Base-by-base conservation (phyloP, 2,888 invertebrate species). In the Dynastes maya region DNA sequence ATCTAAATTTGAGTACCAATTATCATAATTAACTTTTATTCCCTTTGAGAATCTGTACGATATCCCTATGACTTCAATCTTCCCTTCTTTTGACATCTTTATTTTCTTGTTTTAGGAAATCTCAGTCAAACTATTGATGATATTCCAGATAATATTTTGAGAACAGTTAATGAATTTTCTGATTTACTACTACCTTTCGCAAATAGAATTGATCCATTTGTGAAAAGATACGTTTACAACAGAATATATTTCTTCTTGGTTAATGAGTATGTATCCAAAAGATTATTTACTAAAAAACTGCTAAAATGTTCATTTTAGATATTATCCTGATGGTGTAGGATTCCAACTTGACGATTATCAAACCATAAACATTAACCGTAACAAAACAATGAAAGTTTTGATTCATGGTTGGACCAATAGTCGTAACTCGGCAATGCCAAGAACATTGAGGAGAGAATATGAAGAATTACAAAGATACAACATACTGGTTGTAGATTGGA, bases 391-490 rank as follows among this genome's bases (percentile, higher is more conserved):
- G 2, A 91, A 90, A 85, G 88, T 91, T 13, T 78, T 92, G 13
- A 91, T 91, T 2, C 92, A 92, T 81, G 89, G 89, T 29, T 92
- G 91, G 91, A 84, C 89, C 72, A 89, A 91, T 0, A 85, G 85
- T 70, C 89, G 89, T 71, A 84, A 86, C 27, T 84, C 86, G 11
- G 90, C 90, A 87, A 83, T 91, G 58, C 87, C 89, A 58, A 80
- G 83, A 37, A 89, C 83, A 37, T 89, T 91, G 6, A 91, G 90
- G 83, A 83, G 90, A 68, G 86, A 88, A 0, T 88, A 90, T 80
- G 82, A 92, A 64, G 82, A 84, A 49, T 86, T 84, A 72, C 85
- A 86, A 11, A 90, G 91, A 82, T 86, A 88, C 6, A 92, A 92
- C 82, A 89, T 92, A 0, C 89, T 91, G 72, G 86, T 88, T 1